phyloP scores from a whole-genome alignment of 2,797 vertebrate species.

The Acanthis flammea region DNA sequence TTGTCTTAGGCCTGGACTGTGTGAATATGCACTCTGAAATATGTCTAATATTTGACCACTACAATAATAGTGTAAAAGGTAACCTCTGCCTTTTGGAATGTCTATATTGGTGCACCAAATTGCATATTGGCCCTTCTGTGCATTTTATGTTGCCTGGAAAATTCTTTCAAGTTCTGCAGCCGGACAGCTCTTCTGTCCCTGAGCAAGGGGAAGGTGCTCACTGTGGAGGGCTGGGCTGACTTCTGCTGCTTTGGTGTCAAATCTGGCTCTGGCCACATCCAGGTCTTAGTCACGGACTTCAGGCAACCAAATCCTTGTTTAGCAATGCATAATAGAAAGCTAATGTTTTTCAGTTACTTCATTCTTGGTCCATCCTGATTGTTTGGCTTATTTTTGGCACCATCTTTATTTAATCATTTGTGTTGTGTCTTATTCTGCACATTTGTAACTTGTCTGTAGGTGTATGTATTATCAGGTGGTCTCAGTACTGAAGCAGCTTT shows the following conservation, averaged over 20 bases:
- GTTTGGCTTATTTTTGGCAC: not conserved
- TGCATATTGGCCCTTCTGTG: not conserved
- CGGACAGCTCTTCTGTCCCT: not conserved
- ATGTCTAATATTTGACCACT: not conserved
- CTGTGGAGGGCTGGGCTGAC: not conserved
- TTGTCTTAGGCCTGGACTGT: not conserved
- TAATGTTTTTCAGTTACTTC: not conserved
- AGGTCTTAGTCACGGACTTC: not conserved
- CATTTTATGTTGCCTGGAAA: not conserved
- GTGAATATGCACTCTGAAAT: not conserved
- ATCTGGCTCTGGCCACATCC: not conserved
- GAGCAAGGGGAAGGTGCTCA: not conserved
- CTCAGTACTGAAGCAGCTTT: not conserved
- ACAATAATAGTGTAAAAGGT: not conserved
- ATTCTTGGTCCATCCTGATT: not conserved
- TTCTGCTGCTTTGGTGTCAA: not conserved
- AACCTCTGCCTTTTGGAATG: not conserved
- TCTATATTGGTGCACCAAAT: not conserved
- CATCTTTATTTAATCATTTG: not conserved
- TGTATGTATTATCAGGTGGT: not conserved
- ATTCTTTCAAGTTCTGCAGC: not conserved
- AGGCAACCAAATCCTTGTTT: not conserved
- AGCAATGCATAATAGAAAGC: not conserved
- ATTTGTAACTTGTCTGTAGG: not conserved
- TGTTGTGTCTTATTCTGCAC: not conserved